Base-by-base conservation (phyloP, 2,888 invertebrate species). In the Dynastes maya region DNA sequence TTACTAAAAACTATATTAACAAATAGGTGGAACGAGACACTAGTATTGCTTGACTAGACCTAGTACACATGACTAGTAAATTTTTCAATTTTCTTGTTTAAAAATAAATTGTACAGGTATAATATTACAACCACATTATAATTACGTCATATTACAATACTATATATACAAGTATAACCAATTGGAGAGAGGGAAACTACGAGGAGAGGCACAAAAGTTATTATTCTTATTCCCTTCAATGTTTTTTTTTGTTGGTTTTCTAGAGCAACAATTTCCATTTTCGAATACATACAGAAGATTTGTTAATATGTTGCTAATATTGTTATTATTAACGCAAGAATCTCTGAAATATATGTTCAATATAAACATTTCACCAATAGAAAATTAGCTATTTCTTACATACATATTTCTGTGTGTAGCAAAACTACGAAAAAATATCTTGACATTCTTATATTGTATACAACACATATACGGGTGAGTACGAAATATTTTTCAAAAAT, bases 41-140 rank as follows among this genome's bases (percentile, higher is more conserved):
- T 81, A 82, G 85, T 86, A 86, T 85, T 86, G 86, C 85, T 86
- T 84, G 82, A 83, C 82, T 84, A 85, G 83, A 81, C 80, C 76
- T 78, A 80, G 79, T 77, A 77, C 74, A 74, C 40, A 8, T 49
- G 45, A 74, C 27, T 74, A 37, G 51, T 45, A 45, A 45, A 8
- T 61, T 61, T 74, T 72, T 67, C 53, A 68, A 61, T 72, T 78
- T 63, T 32, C 22, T 63, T 1, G 6, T 63, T 32, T 63, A 63
- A 55, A 16, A 55, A 55, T 63, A 63, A 63, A 76, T 65, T 67
- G 40, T 64, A 77, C 76, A 77, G 27, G 63, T 63, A 68, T 68
- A 68, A 51, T 68, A 29, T n/a, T 68, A 65, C 53, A 71, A 78
- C 63, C 61, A 77, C 53, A 72, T 51, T 72, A 72, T 51, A 68